Evolutionary conservation across 2,113 vertebrate genomes (phyloP), one percentile per base, ranked within the genome.

Genomic region (Narcine bancroftii): DNA sequence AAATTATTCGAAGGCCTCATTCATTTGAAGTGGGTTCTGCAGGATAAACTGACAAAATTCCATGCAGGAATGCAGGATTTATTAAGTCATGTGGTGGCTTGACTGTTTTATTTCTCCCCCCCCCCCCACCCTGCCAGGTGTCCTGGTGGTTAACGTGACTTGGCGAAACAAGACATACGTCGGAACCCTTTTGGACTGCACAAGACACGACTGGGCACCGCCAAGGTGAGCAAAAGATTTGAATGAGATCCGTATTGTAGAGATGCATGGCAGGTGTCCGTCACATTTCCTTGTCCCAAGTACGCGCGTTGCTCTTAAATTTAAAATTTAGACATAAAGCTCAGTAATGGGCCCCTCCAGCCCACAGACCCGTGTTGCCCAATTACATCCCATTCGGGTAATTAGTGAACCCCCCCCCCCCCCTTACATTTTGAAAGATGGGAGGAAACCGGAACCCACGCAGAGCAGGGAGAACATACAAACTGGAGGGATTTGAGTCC

Each of bases 101-200:
- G n/a, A n/a, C n/a, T n/a, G n/a, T n/a, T n/a, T 7, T 5, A 7
- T 21, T 77, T 47, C 19, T 47, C 60, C 76, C 81, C 89, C 7
- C 69, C 63, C 93, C 92, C 94, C 53, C 65, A 93, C 24, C 92
- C 93, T 95, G 95, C 21, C 94, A 99, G 99, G 99, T 66, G 99
- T 99, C 98, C 95, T 99, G 95, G 99, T 99, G 94, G 98, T 99
- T 42, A 99, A 99, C 0, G 99, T 99, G 92, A 99, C 99, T 0
- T 99, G 99, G 99, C 97, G 99, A 94, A 99, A 99, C 95, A 99
- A 99, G 96, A 99, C 98, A 0, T 99, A 99, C 0, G 99, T 99
- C 79, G 99, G 99, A 76, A 99, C 99, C 0, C 95, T 99, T 93
- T 95, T 99, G 76, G 99, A 99, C 95, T 99, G 99, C 92, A 99